Base-by-base conservation (phyloP, 1,140 invertebrate genomes). In the Drosophila aff. region DNA sequence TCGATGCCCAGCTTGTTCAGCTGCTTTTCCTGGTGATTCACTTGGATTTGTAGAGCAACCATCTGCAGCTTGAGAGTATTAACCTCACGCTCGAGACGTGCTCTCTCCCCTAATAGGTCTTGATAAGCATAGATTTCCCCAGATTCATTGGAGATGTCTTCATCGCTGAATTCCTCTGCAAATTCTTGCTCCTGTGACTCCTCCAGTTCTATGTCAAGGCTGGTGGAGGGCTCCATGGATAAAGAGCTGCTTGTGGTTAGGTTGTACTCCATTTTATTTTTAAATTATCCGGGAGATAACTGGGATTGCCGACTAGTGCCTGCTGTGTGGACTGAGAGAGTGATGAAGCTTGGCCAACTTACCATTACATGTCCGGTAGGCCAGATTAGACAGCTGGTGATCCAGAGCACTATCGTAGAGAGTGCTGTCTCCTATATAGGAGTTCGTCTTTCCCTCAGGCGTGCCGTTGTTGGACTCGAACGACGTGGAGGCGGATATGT, bases 321-420 rank as follows among this genome's bases (percentile, higher is more conserved):
- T 52, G 40, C 36, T 61, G 4, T 16, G 23, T 23, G 53, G 21
- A 15, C 15, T 58, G 18, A 40, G 33, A 36, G 52, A 69, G 26
- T 44, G 18, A 40, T 59, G 40, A 6, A 16, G 23, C 73, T 41
- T 26, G 28, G 68, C 59, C 50, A 28, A 79, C 81, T 80, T 66
- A 92, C 91, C 91, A 79, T 86, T 91, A 57, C 89, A 92, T 16
- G 91, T 82, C 58, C 73, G 78, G 69, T 81, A 92, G n/a, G 74
- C 66, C 33, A 89, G 79, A 26, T 69, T 71, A n/a, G 85, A 89
- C 26, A 89, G 40, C 60, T 87, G 83, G 52, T 87, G 81, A 44
- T 92, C 91, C 73, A 92, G 57, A 6, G 91, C 91, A 43, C 87
- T 91, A 21, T 84, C 81, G 50, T 92, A 92, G 8, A 92, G 63